Base-by-base conservation (phyloP, 2,888 invertebrate genomes). In the Drosophila sordidula region DNA sequence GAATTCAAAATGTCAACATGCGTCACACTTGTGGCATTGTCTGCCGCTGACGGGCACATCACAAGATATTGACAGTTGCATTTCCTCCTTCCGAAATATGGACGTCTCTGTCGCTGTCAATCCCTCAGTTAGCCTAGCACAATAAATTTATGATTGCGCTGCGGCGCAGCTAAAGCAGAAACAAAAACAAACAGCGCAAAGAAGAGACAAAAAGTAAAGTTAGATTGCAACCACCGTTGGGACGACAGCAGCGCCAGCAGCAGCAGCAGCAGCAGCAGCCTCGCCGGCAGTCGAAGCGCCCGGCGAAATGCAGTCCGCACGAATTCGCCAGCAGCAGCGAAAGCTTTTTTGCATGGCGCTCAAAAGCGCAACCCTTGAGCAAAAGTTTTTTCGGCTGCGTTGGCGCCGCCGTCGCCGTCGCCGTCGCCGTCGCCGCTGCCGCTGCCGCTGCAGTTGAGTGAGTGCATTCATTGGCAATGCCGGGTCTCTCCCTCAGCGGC, bases 121-220 rank as follows among this genome's bases (percentile, higher is more conserved):
- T 45, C 18, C 50, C 49, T 18, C 29, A 47, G 49, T 34, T 55
- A 85, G 78, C 86, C 87, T 89, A 77, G 71, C 87, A 81, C 89
- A 89, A 89, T 80, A 86, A 75, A 72, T 87, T 87, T 78, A 69
- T 68, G 82, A 81, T 89, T 89, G 86, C 62, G 79, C 72, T 47
- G 74, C 68, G 59, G 67, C 61, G 70, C 73, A 59, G 67, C 61
- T 39, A 25, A 47, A 34, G 26, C 42, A 52, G 45, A 29, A 58
- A 18, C 36, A 57, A 54, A 34, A 47, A 42, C 46, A 56, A 42
- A 38, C 14, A 34, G 36, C 14, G 26, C 18, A 18, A 38, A 49
- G 44, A 55, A 59, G 56, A 59, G 61, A 39, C 39, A 36, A 22
- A 46, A 65, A 59, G 61, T 66, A 75, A 75, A 55, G 62, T 55